A percentile compares a stretch with the other conserved stretches of the same genome.
Evolutionary conservation across 2,113 vertebrate genomes (phyloP).

Genomic region (Petrocephalus microphthalmus): DNA sequence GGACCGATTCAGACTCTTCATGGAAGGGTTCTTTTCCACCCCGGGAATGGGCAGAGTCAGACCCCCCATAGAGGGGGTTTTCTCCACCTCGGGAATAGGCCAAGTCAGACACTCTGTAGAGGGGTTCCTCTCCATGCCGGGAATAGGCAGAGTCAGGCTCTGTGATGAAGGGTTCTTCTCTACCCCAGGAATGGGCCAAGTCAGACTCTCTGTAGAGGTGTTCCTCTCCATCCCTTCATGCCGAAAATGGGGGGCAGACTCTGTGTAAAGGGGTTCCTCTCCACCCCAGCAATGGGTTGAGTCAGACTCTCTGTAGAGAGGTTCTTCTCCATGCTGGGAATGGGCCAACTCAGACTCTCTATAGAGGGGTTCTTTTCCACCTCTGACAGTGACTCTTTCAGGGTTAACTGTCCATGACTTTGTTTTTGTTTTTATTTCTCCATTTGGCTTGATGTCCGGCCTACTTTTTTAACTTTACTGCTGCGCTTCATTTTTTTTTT

Average conservation of each 20-base stretch:
- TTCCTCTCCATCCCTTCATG: background rate
- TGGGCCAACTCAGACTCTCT: background rate
- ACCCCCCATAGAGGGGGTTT: background rate
- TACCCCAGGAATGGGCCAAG: no score
- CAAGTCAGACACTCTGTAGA: no score
- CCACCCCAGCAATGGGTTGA: background rate
- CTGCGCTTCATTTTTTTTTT: conserved; percentile 42
- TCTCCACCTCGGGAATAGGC: no score
- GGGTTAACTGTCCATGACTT: background rate
- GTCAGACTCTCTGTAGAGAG: no score
- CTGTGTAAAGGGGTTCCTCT: no score
- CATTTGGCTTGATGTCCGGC: background rate
- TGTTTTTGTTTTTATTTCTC: background rate
- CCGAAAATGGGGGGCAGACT: background rate
- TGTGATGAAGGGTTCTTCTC: no score
- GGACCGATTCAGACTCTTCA: no score
- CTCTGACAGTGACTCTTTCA: background rate
- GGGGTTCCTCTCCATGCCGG: no score
- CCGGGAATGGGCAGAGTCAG: background rate
- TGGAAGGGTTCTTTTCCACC: no score
- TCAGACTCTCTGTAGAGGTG: background rate
- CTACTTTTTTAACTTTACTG: background rate
- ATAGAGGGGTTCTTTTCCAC: background rate
- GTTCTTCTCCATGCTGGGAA: no score
- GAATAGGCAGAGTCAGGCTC: no score